Conservation (phyloP, 2,113 vertebrate genomes). For the Nothoprocta pentlandii region DNA sequence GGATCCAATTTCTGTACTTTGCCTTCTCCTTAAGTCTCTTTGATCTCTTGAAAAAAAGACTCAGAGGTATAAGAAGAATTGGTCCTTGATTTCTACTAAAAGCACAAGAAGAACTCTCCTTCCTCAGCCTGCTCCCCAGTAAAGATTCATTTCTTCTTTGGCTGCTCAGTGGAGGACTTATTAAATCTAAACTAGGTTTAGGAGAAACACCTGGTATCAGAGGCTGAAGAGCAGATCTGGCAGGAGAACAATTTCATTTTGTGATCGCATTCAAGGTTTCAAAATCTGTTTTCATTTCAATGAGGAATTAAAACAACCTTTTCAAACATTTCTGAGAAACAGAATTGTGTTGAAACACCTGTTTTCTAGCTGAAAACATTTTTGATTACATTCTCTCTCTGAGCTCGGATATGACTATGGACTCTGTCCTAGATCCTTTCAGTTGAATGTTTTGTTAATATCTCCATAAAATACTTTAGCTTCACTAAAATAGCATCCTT, state of each 20-base stretch:
- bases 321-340: background rate
- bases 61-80: background rate
- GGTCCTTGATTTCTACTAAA: background rate
- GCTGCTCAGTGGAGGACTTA: accelerated
- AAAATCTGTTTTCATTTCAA: conserved; percentile 25
- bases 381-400: background rate
- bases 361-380: background rate
- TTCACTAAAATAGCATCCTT: background rate
- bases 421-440: background rate
- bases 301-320: conserved; percentile 23
- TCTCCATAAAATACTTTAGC: background rate
- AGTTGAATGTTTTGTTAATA: background rate
- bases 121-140: background rate
- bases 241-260: background rate
- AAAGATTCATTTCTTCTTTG: accelerated
- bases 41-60: background rate
- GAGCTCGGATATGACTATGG: background rate
- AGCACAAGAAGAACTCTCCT: background rate
- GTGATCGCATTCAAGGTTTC: background rate
- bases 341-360: conserved; percentile 26
- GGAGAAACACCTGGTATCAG: accelerated
- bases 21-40: background rate
- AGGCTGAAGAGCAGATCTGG: background rate
- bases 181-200: background rate
- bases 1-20: background rate